These are phyloP conservation scores for Verasper variegatus DNA, from an alignment of 2,113 vertebrate species.

Conservation along the genomic window DNA sequence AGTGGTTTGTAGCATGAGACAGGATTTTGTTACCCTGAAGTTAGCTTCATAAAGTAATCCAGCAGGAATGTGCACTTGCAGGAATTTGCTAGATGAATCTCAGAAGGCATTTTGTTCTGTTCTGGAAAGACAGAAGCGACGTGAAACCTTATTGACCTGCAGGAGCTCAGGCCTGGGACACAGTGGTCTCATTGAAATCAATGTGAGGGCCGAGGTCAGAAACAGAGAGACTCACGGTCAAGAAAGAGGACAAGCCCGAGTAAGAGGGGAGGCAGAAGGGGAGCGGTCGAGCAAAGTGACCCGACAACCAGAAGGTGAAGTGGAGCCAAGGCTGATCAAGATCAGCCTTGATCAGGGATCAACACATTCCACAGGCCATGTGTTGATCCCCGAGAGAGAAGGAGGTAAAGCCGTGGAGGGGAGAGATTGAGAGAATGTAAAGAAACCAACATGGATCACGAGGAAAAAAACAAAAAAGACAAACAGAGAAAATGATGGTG, in stretches of 20 bases:
- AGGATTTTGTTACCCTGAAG: too few relatives aligned
- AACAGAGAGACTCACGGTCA: not conserved
- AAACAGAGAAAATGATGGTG: not conserved
- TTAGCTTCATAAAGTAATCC: not conserved
- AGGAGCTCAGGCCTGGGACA: too few relatives aligned
- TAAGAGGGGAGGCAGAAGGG: not conserved
- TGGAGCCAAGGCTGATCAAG: too few relatives aligned
- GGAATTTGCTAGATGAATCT: too few relatives aligned
- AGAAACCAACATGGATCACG: not conserved
- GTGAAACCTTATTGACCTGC: too few relatives aligned
- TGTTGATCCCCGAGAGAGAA: constrained; percentile 13
- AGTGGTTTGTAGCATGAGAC: not conserved
- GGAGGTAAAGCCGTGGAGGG: not conserved
- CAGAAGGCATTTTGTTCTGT: too few relatives aligned
- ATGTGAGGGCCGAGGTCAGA: too few relatives aligned
- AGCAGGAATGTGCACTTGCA: not conserved
- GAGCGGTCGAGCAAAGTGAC: constrained; percentile 1
- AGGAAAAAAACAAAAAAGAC: not conserved
- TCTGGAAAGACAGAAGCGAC: too few relatives aligned
- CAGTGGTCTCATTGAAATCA: too few relatives aligned
- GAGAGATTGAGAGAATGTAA: not conserved
- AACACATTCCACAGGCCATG: constrained; percentile 47
- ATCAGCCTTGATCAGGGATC: constrained; percentile 7
- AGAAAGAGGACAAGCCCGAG: not conserved
- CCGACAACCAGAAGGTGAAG: constrained; percentile 15